Percentiles rank a stretch among this genome's conserved stretches.
These are phyloP conservation scores for cat (Felis catus) DNA, from an alignment of 2,113 vertebrate species.

Conservation along the genomic window F.catus_Fca126_mat1.0 CM031418.1:45905501-45906000, in stretches of 20 bases:
- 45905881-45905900: not conserved
- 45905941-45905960: not conserved
- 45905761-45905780: not conserved
- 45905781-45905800: not conserved
- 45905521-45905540: not conserved
- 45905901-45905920: not conserved
- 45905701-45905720: not conserved
- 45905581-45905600: not conserved
- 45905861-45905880: not conserved
- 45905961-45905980: not conserved
- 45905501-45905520: not conserved
- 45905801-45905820: not conserved
- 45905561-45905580: not conserved
- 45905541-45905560: not conserved
- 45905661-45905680: not conserved
- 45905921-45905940: not conserved
- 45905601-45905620: not conserved
- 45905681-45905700: conserved; percentile 23
- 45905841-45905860: conserved; percentile 28
- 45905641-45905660: not conserved
- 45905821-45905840: not conserved
- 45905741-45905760: not conserved
- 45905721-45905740: not conserved
- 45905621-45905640: not conserved
- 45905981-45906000: not conserved